phyloP scores from a whole-genome alignment of 1,140 invertebrate genomes.

The Chlorops oryzae region DNA sequence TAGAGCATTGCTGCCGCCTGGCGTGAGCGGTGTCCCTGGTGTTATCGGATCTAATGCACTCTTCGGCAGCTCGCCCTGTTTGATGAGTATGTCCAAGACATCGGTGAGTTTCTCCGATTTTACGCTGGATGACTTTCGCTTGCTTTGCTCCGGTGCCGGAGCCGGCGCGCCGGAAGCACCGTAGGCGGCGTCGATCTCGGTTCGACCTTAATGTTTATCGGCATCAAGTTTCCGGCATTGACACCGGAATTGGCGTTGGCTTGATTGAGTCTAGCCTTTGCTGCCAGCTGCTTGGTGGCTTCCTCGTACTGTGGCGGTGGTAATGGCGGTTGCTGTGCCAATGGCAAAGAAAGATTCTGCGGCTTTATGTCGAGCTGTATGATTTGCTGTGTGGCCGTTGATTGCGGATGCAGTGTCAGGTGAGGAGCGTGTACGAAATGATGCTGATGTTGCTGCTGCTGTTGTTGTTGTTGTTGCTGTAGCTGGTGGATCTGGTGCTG shows the following conservation, averaged over 20 bases:
- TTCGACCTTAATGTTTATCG: neutral
- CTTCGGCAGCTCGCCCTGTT: constrained; percentile 85
- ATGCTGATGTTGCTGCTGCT: constrained; percentile 20
- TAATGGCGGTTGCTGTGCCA: constrained; percentile 14
- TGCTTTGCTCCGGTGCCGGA: constrained; percentile 23
- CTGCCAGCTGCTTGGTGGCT: constrained; percentile 57
- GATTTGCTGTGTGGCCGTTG: constrained; percentile 31
- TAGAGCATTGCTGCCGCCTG: constrained; percentile 17
- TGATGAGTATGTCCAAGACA: constrained; percentile 90
- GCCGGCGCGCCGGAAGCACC: neutral
- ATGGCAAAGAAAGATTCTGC: constrained; percentile 36
- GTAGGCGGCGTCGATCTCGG: neutral
- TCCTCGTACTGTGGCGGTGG: constrained; percentile 64
- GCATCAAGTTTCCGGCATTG: constrained; percentile 17
- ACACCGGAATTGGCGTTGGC: constrained; percentile 18
- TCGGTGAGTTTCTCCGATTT: constrained; percentile 89
- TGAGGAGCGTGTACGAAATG: constrained; percentile 24
- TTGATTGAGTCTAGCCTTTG: too few species aligned
- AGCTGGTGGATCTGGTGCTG: constrained; percentile 26
- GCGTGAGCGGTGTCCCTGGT: constrained; percentile 47
- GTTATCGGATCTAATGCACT: constrained; percentile 74
- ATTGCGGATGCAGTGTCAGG: constrained; percentile 6
- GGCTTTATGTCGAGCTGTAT: constrained; percentile 49
- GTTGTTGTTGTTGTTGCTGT: constrained; percentile 26
- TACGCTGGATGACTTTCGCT: constrained; percentile 48